phyloP scores from a whole-genome alignment of 2,113 vertebrate genomes.

The Nycticryphes semicollaris region DNA sequence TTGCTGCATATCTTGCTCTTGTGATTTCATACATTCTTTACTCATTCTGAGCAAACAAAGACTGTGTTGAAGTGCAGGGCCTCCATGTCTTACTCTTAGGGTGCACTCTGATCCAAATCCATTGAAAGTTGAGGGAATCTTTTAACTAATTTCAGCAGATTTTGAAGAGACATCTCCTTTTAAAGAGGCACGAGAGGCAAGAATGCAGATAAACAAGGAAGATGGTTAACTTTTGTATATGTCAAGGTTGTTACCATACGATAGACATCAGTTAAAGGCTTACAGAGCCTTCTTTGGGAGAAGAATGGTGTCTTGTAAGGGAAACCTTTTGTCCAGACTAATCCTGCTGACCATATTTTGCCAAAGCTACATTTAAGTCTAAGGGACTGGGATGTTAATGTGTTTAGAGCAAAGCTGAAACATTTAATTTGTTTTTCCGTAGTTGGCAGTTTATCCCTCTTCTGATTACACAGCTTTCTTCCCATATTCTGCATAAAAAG shows the following conservation, averaged over 20 bases:
- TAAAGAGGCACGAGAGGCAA: background rate
- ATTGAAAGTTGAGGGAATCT: background rate
- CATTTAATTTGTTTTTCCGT: background rate
- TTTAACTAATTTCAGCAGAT: background rate
- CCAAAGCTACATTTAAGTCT: background rate
- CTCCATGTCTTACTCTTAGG: background rate
- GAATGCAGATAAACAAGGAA: background rate
- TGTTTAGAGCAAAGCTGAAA: background rate
- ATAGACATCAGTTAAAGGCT: background rate
- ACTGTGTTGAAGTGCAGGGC: background rate
- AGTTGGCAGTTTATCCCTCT: background rate
- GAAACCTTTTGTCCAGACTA: background rate
- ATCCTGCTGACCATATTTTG: background rate
- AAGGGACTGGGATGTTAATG: background rate
- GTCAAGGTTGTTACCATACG: background rate
- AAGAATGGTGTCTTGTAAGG: background rate
- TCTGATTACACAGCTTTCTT: background rate
- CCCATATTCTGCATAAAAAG: background rate
- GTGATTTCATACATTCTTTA: background rate
- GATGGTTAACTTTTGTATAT: background rate
- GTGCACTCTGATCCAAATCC: background rate
- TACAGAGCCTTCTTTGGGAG: background rate
- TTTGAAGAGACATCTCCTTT: background rate
- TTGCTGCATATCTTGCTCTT: background rate
- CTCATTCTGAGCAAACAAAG: background rate